Evolutionary conservation across 1,140 invertebrate genomes (phyloP), one percentile per base, ranked within the genome.

Genomic region (Choristoneura fumiferana): DNA sequence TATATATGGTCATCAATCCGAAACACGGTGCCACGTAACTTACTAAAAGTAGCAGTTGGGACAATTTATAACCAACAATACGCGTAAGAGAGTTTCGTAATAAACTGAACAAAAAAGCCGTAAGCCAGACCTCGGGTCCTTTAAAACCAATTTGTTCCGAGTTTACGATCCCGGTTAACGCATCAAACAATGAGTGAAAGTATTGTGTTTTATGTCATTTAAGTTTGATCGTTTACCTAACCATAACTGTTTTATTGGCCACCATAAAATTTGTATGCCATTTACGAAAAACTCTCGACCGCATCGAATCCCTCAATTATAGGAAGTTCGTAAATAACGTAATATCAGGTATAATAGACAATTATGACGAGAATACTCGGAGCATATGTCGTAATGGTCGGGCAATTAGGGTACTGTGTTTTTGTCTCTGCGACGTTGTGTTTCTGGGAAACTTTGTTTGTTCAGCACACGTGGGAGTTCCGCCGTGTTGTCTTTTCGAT

Each of bases 111-210:
- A 52, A 74, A 71, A 69, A 72, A 69, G 67, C 59, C 62, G 57
- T 73, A 74, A 67, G 39, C 55, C 57, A 68, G 58, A 53, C 57
- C 55, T 9, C 63, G 54, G 64, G 73, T 68, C 69, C 60, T 78
- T 78, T 68, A 74, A 83, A 80, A 80, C 72, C 80, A 80, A 83
- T 83, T 81, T 78, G 76, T 77, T 64, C 63, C 49, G 39, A 63
- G 56, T 81, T 81, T 77, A 80, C 69, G 75, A 78, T 54, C 64
- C 55, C 67, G 64, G 67, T 67, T 65, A 61, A 71, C 64, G 63
- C 65, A 76, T 78, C 71, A 73, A 81, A 80, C 77, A 77, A 75
- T 69, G 64, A 69, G 71, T 58, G 67, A 71, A 75, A 76, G 71
- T 74, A 79, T 79, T 77, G 77, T 58, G 65, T 78, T 77, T 78